These are phyloP conservation scores for Todiramphus saurophagus DNA, from an alignment of 2,113 vertebrate genomes.

Conservation along the genomic window DNA sequence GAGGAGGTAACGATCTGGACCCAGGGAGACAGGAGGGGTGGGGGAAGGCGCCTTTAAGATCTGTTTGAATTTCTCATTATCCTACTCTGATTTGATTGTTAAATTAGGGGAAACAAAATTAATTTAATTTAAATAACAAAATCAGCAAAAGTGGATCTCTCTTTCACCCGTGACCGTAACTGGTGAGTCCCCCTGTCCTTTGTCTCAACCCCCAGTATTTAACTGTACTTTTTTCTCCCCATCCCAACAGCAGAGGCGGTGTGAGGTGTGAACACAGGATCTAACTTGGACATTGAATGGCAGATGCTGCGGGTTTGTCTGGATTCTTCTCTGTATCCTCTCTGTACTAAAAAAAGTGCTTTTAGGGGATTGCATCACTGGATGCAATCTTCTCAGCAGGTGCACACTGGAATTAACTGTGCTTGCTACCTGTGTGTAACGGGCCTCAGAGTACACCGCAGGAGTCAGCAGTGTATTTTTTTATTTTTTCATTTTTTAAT, in stretches of 20 bases:
- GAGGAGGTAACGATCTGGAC: background rate
- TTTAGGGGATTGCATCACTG: background rate
- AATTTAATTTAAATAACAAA: too few relatives aligned
- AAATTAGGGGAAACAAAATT: too few relatives aligned
- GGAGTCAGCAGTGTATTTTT: background rate
- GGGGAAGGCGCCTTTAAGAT: background rate
- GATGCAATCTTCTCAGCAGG: background rate
- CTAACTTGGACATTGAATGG: background rate
- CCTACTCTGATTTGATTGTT: background rate
- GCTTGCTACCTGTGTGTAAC: background rate
- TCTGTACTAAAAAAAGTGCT: background rate
- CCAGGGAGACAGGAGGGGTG: background rate
- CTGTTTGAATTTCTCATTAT: background rate
- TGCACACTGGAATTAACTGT: background rate
- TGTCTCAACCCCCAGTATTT: too few relatives aligned
- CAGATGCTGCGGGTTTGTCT: background rate
- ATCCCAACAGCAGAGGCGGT: too few relatives aligned
- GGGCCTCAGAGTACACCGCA: background rate
- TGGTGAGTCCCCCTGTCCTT: too few relatives aligned
- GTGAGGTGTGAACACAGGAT: background rate
- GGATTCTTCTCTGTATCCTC: background rate
- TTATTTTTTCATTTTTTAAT: background rate
- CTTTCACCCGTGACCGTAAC: too few relatives aligned
- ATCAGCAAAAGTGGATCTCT: too few relatives aligned
- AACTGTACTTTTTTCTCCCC: too few relatives aligned